These are phyloP conservation scores for Macrotus californicus DNA, from an alignment of 2,113 vertebrate species.

Conservation along the genomic window DNA sequence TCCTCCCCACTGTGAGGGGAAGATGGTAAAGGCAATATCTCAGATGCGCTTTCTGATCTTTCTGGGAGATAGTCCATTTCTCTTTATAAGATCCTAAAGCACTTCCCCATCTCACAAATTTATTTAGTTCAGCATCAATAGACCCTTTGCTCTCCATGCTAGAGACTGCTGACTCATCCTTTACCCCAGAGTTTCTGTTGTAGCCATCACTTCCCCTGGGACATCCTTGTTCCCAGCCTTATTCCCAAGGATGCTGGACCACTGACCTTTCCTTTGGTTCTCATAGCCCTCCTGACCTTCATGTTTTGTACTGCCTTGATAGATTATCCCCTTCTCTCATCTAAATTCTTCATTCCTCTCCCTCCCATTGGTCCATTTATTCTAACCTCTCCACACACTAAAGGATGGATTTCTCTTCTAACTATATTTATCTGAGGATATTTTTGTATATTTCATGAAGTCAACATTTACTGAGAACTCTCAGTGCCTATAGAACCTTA, in stretches of 20 bases:
- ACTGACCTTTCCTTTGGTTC: background rate
- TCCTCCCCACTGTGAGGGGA: background rate
- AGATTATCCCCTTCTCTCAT: background rate
- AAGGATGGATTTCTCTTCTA: background rate
- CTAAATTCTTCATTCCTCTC: background rate
- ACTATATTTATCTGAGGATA: background rate
- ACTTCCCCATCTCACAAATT: background rate
- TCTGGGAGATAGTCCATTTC: background rate
- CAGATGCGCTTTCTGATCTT: background rate
- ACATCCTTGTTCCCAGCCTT: background rate
- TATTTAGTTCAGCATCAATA: background rate
- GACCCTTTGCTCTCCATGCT: background rate
- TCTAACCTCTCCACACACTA: background rate
- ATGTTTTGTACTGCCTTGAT: background rate
- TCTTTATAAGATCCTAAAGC: background rate
- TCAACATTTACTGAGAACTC: background rate
- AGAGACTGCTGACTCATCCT: background rate
- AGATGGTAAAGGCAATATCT: background rate
- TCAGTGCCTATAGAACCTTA: background rate
- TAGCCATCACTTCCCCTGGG: background rate
- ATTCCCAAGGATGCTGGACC: background rate
- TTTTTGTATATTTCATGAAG: background rate
- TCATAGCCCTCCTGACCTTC: background rate
- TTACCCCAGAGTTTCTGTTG: background rate
- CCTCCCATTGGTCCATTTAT: background rate